Percentiles rank a stretch among this genome's conserved stretches.
Evolutionary conservation across 2,797 vertebrate genomes (phyloP).

Genomic region (Mormyrops boulengeri): DNA sequence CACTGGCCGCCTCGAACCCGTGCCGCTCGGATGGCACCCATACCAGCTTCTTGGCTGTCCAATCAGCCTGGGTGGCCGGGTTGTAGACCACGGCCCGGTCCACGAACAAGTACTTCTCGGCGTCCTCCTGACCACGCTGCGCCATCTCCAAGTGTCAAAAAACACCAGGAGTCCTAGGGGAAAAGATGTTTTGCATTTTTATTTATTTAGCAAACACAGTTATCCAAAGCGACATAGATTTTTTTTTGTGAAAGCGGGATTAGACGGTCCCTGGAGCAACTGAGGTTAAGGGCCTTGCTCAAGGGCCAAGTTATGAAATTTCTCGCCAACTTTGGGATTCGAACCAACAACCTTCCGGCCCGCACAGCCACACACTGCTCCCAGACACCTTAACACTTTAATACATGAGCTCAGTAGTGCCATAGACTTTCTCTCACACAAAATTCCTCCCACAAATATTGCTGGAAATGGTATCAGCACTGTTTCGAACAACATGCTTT

Average conservation of each 20-base stretch:
- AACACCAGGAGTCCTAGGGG: constrained; percentile 39
- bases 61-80: constrained; percentile 92
- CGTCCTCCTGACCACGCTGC: constrained; percentile 86
- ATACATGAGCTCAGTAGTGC: neutral
- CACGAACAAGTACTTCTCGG: constrained; percentile 92
- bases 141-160: constrained; percentile 68
- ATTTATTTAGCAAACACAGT: neutral
- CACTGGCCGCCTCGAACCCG: constrained; percentile 87
- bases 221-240: neutral
- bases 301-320: neutral
- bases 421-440: neutral
- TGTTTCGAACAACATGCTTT: neutral
- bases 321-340: neutral
- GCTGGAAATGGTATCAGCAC: neutral
- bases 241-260: neutral
- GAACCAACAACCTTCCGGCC: neutral
- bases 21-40: constrained; percentile 93
- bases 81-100: constrained; percentile 94
- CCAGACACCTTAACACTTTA: neutral
- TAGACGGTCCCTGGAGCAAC: neutral
- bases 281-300: neutral
- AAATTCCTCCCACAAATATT: neutral
- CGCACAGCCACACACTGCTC: neutral
- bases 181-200: constrained; percentile 8
- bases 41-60: constrained; percentile 93